Conservation (phyloP, 2,113 vertebrate species). For the Atrichornis clamosus region DNA sequence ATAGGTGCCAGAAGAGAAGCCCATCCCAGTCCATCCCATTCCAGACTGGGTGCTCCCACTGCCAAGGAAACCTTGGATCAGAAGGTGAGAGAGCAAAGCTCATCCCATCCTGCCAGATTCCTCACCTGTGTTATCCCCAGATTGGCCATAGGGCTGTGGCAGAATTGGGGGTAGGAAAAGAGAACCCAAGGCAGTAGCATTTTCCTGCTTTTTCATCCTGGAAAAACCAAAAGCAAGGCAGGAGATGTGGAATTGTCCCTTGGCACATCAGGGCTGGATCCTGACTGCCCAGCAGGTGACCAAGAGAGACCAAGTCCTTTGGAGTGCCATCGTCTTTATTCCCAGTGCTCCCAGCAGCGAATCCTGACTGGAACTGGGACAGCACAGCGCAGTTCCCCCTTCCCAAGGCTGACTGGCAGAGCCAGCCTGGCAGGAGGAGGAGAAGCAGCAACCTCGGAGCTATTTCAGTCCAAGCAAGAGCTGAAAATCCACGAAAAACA, state of each 20-base stretch:
- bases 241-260: rapidly evolving
- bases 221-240: background rate
- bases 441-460: background rate
- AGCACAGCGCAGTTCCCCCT: background rate
- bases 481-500: conserved; percentile 5
- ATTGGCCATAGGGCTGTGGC: rapidly evolving
- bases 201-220: background rate
- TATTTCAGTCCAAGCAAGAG: conserved; percentile 39
- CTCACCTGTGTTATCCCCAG: background rate
- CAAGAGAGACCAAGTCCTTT: rapidly evolving
- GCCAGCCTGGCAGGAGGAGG: background rate
- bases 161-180: background rate
- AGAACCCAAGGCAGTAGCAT: background rate
- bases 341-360: background rate
- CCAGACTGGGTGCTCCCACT: background rate
- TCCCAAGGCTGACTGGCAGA: background rate
- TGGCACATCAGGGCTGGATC: background rate
- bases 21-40: background rate
- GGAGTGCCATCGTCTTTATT: background rate
- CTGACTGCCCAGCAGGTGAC: background rate
- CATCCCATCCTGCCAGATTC: background rate
- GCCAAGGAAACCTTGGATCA: background rate
- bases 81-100: background rate
- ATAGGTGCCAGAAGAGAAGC: background rate
- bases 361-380: background rate